Conservation (phyloP, 2,888 invertebrate genomes). For the Philereme transversata region DNA sequence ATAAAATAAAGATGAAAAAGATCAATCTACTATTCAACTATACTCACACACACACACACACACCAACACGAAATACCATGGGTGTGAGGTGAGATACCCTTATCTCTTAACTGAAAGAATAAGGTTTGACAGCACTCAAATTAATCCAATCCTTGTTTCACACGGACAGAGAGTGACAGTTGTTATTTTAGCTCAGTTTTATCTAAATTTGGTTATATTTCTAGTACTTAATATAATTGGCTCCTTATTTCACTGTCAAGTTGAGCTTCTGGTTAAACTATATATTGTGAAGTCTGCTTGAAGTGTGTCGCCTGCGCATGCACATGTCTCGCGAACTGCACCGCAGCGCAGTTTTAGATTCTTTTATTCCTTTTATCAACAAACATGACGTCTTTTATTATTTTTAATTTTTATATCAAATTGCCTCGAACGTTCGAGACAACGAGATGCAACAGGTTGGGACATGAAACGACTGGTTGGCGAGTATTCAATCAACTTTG, state of each 20-base stretch:
- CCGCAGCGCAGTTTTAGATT: slow-evolving; percentile 41
- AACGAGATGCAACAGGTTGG: slow-evolving; percentile 21
- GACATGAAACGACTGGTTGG: slow-evolving; percentile 15
- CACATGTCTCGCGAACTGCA: slow-evolving; percentile 39
- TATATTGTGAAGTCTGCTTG: slow-evolving; percentile 23
- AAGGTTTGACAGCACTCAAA: too few species aligned
- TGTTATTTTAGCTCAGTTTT: too few species aligned
- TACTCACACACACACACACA: too few species aligned
- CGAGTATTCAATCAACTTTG: slow-evolving; percentile 17
- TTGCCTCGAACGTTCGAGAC: slow-evolving; percentile 17
- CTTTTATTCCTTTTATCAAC: slow-evolving; percentile 44
- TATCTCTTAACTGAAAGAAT: too few species aligned
- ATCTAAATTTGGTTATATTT: too few species aligned
- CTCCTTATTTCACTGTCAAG: not conserved
- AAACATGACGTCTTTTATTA: slow-evolving; percentile 40
- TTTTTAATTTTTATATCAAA: slow-evolving; percentile 34
- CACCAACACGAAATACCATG: too few species aligned
- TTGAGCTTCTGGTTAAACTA: slow-evolving; percentile 1
- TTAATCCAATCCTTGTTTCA: too few species aligned
- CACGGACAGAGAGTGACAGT: too few species aligned
- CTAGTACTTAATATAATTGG: too few species aligned
- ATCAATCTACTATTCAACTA: too few species aligned
- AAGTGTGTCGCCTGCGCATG: slow-evolving; percentile 54
- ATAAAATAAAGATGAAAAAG: too few species aligned
- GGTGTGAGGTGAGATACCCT: too few species aligned